Percentiles rank a stretch among this genome's conserved stretches.
Conservation (phyloP, 2,113 vertebrate species). For the Lipophrys pholis region DNA sequence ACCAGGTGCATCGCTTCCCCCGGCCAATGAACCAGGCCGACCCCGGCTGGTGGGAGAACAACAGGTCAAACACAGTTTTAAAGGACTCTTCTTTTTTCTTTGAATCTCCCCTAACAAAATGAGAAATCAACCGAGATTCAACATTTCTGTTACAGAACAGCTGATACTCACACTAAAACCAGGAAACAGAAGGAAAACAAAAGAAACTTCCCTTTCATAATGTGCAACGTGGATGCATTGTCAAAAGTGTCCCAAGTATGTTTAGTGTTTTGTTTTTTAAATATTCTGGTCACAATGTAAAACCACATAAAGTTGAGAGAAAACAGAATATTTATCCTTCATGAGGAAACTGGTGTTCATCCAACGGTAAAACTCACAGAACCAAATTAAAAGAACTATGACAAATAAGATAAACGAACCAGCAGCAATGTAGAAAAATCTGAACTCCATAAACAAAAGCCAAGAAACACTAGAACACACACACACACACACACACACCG, state of each 20-base stretch:
- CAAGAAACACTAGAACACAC: slow-evolving; percentile 43
- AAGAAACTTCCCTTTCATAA: slow-evolving; percentile 39
- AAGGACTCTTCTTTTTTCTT: slow-evolving; percentile 10
- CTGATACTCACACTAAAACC: slow-evolving; percentile 49
- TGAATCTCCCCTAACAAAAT: neutral
- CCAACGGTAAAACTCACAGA: slow-evolving; percentile 24
- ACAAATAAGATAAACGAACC: slow-evolving; percentile 14
- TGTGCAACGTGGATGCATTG: slow-evolving; percentile 58
- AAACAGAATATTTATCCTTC: slow-evolving; percentile 35
- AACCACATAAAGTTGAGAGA: slow-evolving; percentile 10
- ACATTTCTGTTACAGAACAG: slow-evolving; percentile 42
- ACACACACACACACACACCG: slow-evolving; percentile 16
- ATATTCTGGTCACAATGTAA: slow-evolving; percentile 38
- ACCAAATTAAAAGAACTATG: slow-evolving; percentile 1
- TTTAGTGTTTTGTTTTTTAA: neutral
- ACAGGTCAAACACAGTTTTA: slow-evolving; percentile 30
- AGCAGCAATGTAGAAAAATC: slow-evolving; percentile 56
- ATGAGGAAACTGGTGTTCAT: slow-evolving; percentile 29
- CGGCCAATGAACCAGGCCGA: too few species aligned
- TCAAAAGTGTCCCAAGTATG: slow-evolving; percentile 16
- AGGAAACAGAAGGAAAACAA: slow-evolving; percentile 19
- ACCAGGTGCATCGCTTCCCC: slow-evolving; percentile 31
- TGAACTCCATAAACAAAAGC: slow-evolving; percentile 49
- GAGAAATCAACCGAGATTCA: slow-evolving; percentile 1
- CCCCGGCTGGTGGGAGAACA: too few species aligned